These are phyloP conservation scores for Cotesia chilonis DNA, from an alignment of 1,140 invertebrate genomes.

Conservation along the genomic window DNA sequence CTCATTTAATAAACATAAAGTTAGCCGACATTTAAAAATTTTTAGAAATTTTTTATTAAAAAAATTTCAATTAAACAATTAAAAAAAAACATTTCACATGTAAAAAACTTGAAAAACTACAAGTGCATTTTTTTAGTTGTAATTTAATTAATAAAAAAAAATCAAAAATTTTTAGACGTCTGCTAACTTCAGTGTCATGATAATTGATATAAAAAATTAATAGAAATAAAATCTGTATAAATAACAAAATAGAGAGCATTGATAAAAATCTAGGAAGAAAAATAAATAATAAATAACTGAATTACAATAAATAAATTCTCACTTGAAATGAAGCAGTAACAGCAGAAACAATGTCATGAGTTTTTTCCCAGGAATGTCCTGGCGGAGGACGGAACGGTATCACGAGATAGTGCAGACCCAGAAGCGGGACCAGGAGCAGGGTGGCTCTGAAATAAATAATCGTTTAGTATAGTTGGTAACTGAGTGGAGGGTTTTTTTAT, in stretches of 20 bases:
- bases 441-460: slow-evolving; percentile 75
- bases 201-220: too few relatives aligned
- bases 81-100: too few relatives aligned
- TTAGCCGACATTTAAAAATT: too few relatives aligned
- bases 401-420: slow-evolving; percentile 86
- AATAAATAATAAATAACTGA: background rate
- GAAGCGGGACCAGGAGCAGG: slow-evolving; percentile 82
- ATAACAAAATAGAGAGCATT: background rate
- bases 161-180: too few relatives aligned
- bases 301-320: slow-evolving; percentile 43
- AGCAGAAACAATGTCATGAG: slow-evolving; percentile 86
- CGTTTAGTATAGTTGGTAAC: background rate
- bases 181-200: too few relatives aligned
- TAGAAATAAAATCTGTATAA: background rate
- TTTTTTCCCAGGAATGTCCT: slow-evolving; percentile 74
- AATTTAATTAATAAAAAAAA: too few relatives aligned
- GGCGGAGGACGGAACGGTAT: slow-evolving; percentile 86
- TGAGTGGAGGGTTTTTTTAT: background rate
- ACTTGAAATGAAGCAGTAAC: slow-evolving; percentile 90
- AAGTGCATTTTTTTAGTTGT: too few relatives aligned
- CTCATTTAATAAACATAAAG: too few relatives aligned
- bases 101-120: too few relatives aligned
- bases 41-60: too few relatives aligned
- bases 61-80: too few relatives aligned
- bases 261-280: background rate